phyloP scores from a whole-genome alignment of 1,140 invertebrate species.

The Diachasma alloeum region DNA sequence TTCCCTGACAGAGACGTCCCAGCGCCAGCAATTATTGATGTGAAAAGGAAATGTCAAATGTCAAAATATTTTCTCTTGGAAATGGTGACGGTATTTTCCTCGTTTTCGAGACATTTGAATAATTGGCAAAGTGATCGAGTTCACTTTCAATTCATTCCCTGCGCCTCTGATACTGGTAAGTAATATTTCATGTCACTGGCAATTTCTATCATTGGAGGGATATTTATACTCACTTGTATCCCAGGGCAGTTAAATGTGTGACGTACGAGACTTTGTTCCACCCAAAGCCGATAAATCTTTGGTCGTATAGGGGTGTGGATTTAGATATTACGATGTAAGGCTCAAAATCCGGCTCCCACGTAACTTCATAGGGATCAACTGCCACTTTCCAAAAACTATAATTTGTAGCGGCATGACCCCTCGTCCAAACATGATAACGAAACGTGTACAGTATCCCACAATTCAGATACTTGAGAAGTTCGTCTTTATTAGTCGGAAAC shows the following conservation, averaged over 20 bases:
- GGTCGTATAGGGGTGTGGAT: conserved; percentile 84
- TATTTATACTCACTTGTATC: conserved; percentile 70
- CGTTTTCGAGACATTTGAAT: too few species aligned
- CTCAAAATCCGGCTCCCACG: conserved; percentile 92
- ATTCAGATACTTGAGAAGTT: conserved; percentile 80
- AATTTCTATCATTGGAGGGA: too few species aligned
- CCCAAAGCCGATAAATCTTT: conserved; percentile 91
- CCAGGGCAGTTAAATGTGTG: conserved; percentile 86
- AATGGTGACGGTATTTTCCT: too few species aligned
- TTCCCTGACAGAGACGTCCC: too few species aligned
- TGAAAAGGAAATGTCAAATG: too few species aligned
- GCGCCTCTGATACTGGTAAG: too few species aligned
- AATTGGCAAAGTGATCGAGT: too few species aligned
- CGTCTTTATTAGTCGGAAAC: conserved; percentile 82
- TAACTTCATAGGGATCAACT: conserved; percentile 82
- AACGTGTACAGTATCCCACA: conserved; percentile 83
- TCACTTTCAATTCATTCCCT: too few species aligned
- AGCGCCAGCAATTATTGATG: too few species aligned
- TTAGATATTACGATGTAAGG: conserved; percentile 88
- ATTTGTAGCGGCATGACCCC: conserved; percentile 89
- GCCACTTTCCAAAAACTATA: conserved; percentile 84
- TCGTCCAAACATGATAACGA: conserved; percentile 81
- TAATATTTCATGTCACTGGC: too few species aligned
- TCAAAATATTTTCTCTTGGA: too few species aligned
- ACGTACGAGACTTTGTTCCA: conserved; percentile 97